phyloP scores from a whole-genome alignment of 2,888 invertebrate species.

The Ormyrus thymus region DNA sequence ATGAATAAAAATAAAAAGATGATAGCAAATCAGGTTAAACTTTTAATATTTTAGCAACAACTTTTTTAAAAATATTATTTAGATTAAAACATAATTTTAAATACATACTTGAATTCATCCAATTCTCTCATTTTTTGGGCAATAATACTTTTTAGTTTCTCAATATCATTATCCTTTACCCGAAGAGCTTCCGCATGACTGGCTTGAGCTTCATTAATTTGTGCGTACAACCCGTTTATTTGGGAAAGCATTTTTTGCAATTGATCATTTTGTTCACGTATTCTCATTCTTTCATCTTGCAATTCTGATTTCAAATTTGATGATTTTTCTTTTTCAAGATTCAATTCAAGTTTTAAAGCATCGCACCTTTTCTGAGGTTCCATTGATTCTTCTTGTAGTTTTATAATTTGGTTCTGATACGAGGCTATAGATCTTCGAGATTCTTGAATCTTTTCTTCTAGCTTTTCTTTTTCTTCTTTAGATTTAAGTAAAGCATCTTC shows the following conservation, averaged over 20 bases:
- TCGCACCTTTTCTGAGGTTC: slow-evolving; percentile 69
- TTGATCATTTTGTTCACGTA: slow-evolving; percentile 65
- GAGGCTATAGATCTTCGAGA: slow-evolving; percentile 62
- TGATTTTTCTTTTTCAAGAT: slow-evolving; percentile 64
- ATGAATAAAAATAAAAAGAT: background rate
- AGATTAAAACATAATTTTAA: slow-evolving; percentile 5
- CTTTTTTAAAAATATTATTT: slow-evolving; percentile 4
- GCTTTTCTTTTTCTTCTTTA: slow-evolving; percentile 64
- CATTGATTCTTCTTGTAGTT: slow-evolving; percentile 66
- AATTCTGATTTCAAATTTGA: slow-evolving; percentile 65
- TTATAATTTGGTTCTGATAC: slow-evolving; percentile 65
- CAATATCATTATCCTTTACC: slow-evolving; percentile 65
- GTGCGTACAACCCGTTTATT: slow-evolving; percentile 62
- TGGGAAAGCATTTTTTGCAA: slow-evolving; percentile 65
- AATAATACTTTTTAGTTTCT: slow-evolving; percentile 63
- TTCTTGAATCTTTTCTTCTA: slow-evolving; percentile 66
- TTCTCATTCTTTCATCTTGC: slow-evolving; percentile 61
- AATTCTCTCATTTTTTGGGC: slow-evolving; percentile 65
- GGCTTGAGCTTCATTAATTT: slow-evolving; percentile 65
- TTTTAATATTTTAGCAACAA: background rate
- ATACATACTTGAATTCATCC: slow-evolving; percentile 65
- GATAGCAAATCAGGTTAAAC: too few species aligned
- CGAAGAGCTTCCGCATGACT: slow-evolving; percentile 62
- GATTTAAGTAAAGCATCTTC: slow-evolving; percentile 64
- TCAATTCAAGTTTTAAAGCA: slow-evolving; percentile 65